A percentile compares a stretch with the other conserved stretches of the same genome.
Evolutionary conservation across 2,113 vertebrate species (phyloP).

Genomic region (Bufo gargarizans): DNA sequence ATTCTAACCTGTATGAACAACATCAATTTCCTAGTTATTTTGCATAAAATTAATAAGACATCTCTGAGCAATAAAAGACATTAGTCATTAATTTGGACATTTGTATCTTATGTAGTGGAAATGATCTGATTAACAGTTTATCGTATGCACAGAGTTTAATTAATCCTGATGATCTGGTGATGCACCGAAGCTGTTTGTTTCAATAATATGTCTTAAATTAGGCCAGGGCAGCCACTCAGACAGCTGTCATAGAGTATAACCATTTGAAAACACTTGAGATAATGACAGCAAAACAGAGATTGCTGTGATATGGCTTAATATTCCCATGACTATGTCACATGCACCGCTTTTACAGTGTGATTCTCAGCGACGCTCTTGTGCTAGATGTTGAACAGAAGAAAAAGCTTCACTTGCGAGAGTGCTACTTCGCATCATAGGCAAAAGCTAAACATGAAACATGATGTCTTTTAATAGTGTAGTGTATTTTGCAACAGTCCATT

Average conservation of each 20-base stretch:
- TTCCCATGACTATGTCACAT: constrained; percentile 74
- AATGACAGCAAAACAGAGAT: constrained; percentile 71
- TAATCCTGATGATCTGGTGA: constrained; percentile 98
- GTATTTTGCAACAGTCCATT: constrained; percentile 74
- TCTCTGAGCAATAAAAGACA: constrained; percentile 5
- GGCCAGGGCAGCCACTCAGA: constrained; percentile 86
- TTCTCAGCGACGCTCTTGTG: constrained; percentile 70
- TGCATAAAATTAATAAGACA: neutral
- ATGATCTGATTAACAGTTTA: constrained; percentile 88
- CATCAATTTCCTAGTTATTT: neutral
- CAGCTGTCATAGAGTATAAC: constrained; percentile 82
- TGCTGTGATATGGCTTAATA: constrained; percentile 71
- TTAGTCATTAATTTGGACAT: constrained; percentile 1
- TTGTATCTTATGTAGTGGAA: constrained; percentile 27
- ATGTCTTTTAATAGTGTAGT: constrained; percentile 75
- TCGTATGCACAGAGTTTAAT: constrained; percentile 94
- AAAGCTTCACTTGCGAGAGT: constrained; percentile 72
- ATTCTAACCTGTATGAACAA: neutral
- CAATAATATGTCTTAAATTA: constrained; percentile 97
- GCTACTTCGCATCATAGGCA: constrained; percentile 73
- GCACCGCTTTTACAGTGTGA: constrained; percentile 73
- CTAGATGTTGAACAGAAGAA: constrained; percentile 62
- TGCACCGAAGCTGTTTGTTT: constrained; percentile 90
- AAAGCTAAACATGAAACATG: constrained; percentile 72
- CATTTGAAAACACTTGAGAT: constrained; percentile 70